These are phyloP conservation scores for Ecdyonurus torrentis DNA, from an alignment of 2,888 invertebrate species.

Conservation along the genomic window DNA sequence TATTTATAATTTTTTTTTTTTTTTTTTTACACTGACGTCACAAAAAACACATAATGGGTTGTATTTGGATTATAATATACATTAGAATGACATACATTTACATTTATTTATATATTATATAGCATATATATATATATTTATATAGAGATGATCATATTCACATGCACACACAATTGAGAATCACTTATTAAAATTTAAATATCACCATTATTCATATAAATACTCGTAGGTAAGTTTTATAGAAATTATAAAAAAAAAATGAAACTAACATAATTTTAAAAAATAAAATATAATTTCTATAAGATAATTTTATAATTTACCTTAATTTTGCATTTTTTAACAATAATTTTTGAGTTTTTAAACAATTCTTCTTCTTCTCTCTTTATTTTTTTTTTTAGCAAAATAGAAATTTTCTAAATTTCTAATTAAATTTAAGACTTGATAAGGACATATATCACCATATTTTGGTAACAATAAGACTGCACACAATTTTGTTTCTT, in stretches of 20 bases:
- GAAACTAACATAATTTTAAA: no score
- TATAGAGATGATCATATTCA: neutral
- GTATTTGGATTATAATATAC: neutral
- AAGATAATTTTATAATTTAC: no score
- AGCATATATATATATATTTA: no score
- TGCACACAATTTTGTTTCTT: neutral
- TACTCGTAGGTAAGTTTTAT: neutral
- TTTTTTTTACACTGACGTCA: neutral
- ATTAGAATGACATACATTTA: no score
- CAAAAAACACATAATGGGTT: neutral
- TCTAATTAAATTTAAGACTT: neutral
- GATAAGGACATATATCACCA: neutral
- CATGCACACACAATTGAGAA: neutral
- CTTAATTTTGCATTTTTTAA: neutral
- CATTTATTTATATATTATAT: no score
- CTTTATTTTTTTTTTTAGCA: neutral
- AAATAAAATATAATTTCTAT: no score
- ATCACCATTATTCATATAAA: neutral
- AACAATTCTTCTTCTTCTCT: no score
- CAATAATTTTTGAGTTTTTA: neutral
- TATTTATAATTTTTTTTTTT: no score
- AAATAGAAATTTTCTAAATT: neutral
- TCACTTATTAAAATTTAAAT: neutral
- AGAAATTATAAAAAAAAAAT: neutral
- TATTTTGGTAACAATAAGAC: neutral